phyloP scores from a whole-genome alignment of 1,140 invertebrate genomes.

The Drosophila lini region DNA sequence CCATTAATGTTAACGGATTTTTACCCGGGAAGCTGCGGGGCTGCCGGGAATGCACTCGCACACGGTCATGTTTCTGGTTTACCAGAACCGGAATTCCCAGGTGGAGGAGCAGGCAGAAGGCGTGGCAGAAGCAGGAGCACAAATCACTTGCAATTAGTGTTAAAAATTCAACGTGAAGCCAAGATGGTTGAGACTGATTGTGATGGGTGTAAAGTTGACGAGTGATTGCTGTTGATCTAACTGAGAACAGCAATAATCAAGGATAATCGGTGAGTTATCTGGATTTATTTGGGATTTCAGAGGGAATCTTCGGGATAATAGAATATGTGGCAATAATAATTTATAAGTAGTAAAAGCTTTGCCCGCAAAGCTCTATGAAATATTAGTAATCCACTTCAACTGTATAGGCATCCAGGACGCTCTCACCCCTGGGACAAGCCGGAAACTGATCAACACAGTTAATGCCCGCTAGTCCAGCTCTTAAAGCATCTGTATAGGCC shows the following conservation, averaged over 20 bases:
- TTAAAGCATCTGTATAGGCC: constrained; percentile 53
- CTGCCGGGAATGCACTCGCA: constrained; percentile 20
- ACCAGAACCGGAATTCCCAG: constrained; percentile 18
- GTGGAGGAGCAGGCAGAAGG: not conserved
- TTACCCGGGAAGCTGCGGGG: constrained; percentile 1
- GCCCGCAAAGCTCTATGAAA: constrained; percentile 14
- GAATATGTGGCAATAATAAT: not conserved
- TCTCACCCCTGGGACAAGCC: constrained; percentile 60
- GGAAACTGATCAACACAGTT: constrained; percentile 56
- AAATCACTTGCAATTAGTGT: constrained; percentile 53
- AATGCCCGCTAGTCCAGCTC: constrained; percentile 61
- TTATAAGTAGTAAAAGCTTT: constrained; percentile 6
- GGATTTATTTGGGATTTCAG: not conserved
- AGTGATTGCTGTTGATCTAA: constrained; percentile 28
- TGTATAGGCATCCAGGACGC: constrained; percentile 59
- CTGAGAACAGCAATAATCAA: constrained; percentile 11
- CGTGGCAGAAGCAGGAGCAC: constrained; percentile 24
- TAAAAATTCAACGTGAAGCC: constrained; percentile 32
- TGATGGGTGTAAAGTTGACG: constrained; percentile 23
- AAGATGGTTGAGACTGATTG: constrained; percentile 10
- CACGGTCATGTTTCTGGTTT: constrained; percentile 37
- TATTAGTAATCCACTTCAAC: constrained; percentile 44
- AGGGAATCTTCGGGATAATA: not conserved
- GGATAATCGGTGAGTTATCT: constrained; percentile 4
- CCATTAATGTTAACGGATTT: constrained; percentile 66